phyloP scores from a whole-genome alignment of 2,113 vertebrate genomes.

The Anarrhichthys ocellatus region DNA sequence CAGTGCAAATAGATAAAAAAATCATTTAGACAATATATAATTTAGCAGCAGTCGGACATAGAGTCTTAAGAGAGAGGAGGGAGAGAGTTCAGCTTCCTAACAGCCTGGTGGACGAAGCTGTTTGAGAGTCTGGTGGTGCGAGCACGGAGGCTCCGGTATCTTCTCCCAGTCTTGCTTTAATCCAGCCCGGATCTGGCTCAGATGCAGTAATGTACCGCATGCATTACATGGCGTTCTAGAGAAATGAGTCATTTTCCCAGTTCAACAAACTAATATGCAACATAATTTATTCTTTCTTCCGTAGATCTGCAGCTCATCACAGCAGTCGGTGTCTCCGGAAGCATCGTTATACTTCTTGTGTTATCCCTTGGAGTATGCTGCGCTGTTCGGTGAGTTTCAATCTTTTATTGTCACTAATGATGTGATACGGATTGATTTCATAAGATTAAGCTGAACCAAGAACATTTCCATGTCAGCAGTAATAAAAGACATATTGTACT shows the following conservation, averaged over 20 bases:
- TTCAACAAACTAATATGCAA: background rate
- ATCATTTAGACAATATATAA: too few species aligned
- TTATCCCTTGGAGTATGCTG: conserved; percentile 58
- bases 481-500: conserved; percentile 1
- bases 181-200: background rate
- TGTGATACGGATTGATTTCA: background rate
- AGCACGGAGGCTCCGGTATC: too few species aligned
- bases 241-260: background rate
- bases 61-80: too few species aligned
- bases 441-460: background rate
- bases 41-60: too few species aligned
- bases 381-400: conserved; percentile 57
- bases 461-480: background rate
- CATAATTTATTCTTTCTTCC: background rate
- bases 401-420: background rate
- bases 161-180: background rate
- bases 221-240: background rate
- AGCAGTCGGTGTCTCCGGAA: conserved; percentile 31
- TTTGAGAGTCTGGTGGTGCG: too few species aligned
- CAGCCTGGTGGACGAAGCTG: too few species aligned
- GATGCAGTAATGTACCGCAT: background rate
- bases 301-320: conserved; percentile 59
- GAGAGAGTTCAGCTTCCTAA: too few species aligned
- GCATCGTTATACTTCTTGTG: conserved; percentile 38
- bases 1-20: too few species aligned